phyloP scores from a whole-genome alignment of 2,113 vertebrate genomes.

The Phalacrocorax brasilianus region DNA sequence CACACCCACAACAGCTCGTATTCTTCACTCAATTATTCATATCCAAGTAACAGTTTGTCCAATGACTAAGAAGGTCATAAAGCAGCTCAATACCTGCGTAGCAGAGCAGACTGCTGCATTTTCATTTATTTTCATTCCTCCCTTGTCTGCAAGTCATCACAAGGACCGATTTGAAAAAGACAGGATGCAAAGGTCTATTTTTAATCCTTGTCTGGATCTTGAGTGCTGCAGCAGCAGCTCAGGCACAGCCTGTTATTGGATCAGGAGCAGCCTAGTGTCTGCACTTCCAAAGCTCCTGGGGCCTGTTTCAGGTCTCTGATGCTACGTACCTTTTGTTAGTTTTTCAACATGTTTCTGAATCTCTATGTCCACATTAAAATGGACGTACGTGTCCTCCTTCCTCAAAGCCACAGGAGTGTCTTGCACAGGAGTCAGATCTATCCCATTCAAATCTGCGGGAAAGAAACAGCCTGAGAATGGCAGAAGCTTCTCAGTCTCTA shows the following conservation, averaged over 20 bases:
- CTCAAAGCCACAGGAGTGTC: constrained; percentile 92
- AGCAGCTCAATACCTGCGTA: neutral
- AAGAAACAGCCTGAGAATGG: neutral
- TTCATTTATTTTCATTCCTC: neutral
- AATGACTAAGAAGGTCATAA: neutral
- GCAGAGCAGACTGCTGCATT: neutral
- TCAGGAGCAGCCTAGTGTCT: neutral
- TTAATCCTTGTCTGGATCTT: neutral
- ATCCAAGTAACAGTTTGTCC: neutral
- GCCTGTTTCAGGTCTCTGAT: neutral
- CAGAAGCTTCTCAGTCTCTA: neutral
- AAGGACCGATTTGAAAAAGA: neutral
- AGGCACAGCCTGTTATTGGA: neutral
- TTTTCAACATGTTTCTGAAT: constrained; percentile 97
- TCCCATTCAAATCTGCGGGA: constrained; percentile 87
- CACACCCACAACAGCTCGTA: neutral
- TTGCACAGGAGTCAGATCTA: constrained; percentile 93
- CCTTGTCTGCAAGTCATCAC: neutral
- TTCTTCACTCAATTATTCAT: neutral
- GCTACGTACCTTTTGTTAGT: constrained; percentile 90
- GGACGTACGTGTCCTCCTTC: constrained; percentile 94
- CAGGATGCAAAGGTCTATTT: neutral
- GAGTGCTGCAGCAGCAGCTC: neutral
- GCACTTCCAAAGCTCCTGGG: neutral
- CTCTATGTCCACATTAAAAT: constrained; percentile 94